Evolutionary conservation across 2,797 vertebrate species (phyloP), one percentile per base, ranked within the genome.

Genomic region (Acipenser oxyrinchus): DNA sequence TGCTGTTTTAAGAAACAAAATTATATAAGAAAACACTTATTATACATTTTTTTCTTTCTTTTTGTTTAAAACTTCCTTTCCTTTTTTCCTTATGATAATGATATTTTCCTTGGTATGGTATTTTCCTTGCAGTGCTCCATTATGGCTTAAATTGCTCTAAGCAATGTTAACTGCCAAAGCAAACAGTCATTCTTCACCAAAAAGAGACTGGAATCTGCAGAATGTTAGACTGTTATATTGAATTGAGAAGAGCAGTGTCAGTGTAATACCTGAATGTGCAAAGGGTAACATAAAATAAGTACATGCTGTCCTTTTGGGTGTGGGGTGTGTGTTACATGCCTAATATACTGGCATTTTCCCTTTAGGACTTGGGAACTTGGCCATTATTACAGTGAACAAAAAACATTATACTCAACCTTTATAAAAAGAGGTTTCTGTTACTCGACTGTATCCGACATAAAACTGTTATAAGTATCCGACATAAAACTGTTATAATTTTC

Each of bases 81-180:
- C 73, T 74, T 75, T 76, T 77, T 71, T 68, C 67, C 63, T 66
- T 72, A 78, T 77, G 70, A 37, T 37, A 37, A 18, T 18, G 15
- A 1, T 18, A 18, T 18, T 18, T 18, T 18, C 15, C 15, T 18
- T 18, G 15, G 6, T 71, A 65, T 61, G 65, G 70, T 76, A 64
- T 79, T 76, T 66, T 12, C 72, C 73, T 71, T 76, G 69, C 71
- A 37, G 23, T 66, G 78, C 75, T 73, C 70, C 63, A 62, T 60
- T 66, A n/a, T n/a, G n/a, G n/a, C n/a, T n/a, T n/a, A n/a, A n/a
- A n/a, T n/a, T n/a, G n/a, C n/a, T n/a, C 75, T 81, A 69, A 72
- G 13, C 83, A 77, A 67, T 71, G 64, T 76, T 76, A 69, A 69
- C 59, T 78, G 77, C 79, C 82, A 83, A 80, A 70, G 70, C 78